These are phyloP conservation scores for Philaenus spumarius DNA, from an alignment of 1,140 invertebrate genomes.

Conservation along the genomic window DNA sequence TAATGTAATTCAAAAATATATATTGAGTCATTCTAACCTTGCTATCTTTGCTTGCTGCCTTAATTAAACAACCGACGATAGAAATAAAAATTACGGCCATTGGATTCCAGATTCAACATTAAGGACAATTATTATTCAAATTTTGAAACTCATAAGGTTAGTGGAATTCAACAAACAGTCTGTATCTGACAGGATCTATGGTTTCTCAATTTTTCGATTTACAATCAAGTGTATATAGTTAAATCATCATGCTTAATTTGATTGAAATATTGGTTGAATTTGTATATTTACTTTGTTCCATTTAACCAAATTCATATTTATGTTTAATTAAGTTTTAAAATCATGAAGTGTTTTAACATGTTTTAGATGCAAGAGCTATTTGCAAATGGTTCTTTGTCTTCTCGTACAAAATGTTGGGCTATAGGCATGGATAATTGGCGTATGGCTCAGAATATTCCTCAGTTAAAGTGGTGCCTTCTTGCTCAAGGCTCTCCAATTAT, in stretches of 20 bases:
- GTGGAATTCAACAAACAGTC: too few species aligned
- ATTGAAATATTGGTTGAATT: conserved; percentile 89
- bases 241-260: conserved; percentile 81
- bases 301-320: too few species aligned
- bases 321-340: too few species aligned
- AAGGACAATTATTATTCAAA: too few species aligned
- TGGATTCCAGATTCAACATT: too few species aligned
- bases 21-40: too few species aligned
- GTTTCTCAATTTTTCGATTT: conserved; percentile 68
- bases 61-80: too few species aligned
- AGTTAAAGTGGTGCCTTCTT: conserved; percentile 88
- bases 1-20: too few species aligned
- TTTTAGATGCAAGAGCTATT: conserved; percentile 58
- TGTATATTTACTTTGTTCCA: conserved; percentile 82
- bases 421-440: conserved; percentile 96
- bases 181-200: conserved; percentile 89
- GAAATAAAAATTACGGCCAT: too few species aligned
- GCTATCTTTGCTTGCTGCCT: conserved; percentile 85
- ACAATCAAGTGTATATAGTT: conserved; percentile 93
- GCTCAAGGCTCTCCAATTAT: conserved; percentile 72
- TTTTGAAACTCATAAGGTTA: too few species aligned
- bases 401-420: conserved; percentile 94
- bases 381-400: conserved; percentile 59
- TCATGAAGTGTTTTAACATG: too few species aligned
- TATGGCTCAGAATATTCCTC: conserved; percentile 77